Evolutionary conservation across 2,113 vertebrate species (phyloP), one percentile per base, ranked within the genome.

Genomic region (Phocoena phocoena): DNA sequence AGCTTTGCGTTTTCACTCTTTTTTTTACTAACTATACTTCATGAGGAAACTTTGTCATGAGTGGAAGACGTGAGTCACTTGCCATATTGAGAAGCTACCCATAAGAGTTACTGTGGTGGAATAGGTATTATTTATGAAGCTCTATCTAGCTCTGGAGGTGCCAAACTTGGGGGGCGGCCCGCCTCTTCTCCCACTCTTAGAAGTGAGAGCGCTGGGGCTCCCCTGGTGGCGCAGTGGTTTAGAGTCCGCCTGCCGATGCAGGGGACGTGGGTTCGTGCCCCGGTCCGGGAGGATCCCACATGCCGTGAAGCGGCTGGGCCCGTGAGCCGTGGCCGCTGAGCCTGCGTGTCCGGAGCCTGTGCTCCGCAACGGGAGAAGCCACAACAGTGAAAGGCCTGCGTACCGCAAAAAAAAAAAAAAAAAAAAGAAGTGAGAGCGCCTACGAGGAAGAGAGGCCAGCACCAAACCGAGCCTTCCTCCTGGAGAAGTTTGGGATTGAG

Each of bases 31-130:
- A 25, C 11, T 50, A 0, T 50, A 3, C 36, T 68, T 65, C 2
- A 31, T 0, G 4, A 28, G 28, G 38, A 36, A 5, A 23, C 8
- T 12, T 55, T 25, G 3, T 90, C 20, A 9, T 0, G 0, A 31
- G 50, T 60, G 6, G 58, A 55, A 60, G 60, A 12, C 6, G 33
- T 5, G 8, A 9, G 65, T 67, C 1, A 7, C 58, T 60, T 60
- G 53, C n/a, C 25, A 0, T 23, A 1, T 44, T 1, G 3, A 67
- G 38, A 38, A 67, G 21, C 76, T 25, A 26, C n/a, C 68, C 14
- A 0, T 80, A 1, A 25, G 21, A n/a, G 38, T 9, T 58, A 50
- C 41, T 3, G 14, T 14, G 50, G 2, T 0, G 12, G 60, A 28
- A 15, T 18, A 36, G 44, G 33, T 21, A 0, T 3, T 36, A 10